Evolutionary conservation across 2,888 invertebrate genomes (phyloP).

Genomic region (Rotaria sp.): DNA sequence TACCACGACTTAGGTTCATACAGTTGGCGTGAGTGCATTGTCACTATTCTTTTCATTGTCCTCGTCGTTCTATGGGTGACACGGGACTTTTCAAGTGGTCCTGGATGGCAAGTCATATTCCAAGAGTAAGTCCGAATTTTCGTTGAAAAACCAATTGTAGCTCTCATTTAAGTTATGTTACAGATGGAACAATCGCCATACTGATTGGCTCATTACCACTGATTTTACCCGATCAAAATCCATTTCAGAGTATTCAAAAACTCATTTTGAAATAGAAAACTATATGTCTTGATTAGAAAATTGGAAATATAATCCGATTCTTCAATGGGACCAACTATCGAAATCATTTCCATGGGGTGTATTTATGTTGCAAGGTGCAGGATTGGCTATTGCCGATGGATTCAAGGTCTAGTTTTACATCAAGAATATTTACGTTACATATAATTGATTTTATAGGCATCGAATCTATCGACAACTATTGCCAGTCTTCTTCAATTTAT

Average conservation of each 20-base stretch:
- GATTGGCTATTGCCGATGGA: not conserved
- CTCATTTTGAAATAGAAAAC: no score
- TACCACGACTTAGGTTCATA: not conserved
- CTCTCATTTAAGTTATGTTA: not conserved
- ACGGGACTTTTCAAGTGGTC: slow-evolving; percentile 19
- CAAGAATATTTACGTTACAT: not conserved
- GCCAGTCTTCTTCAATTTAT: not conserved
- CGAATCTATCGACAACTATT: not conserved
- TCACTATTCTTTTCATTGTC: slow-evolving; percentile 25
- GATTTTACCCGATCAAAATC: not conserved
- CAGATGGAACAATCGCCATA: not conserved
- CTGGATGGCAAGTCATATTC: slow-evolving; percentile 34
- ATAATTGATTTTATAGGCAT: not conserved
- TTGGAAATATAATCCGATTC: not conserved
- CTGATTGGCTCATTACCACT: not conserved
- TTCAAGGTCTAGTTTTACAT: not conserved
- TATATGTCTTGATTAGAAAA: not conserved
- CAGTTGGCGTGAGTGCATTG: slow-evolving; percentile 19
- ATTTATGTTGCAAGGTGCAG: slow-evolving; percentile 24
- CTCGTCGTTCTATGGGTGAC: slow-evolving; percentile 30
- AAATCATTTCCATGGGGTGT: slow-evolving; percentile 20
- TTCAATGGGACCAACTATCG: not conserved
- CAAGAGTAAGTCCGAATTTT: not conserved
- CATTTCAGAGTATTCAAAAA: not conserved
- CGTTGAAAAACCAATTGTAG: not conserved